Evolutionary conservation across 1,140 invertebrate species (phyloP).

Genomic region (Calliphora vicina): DNA sequence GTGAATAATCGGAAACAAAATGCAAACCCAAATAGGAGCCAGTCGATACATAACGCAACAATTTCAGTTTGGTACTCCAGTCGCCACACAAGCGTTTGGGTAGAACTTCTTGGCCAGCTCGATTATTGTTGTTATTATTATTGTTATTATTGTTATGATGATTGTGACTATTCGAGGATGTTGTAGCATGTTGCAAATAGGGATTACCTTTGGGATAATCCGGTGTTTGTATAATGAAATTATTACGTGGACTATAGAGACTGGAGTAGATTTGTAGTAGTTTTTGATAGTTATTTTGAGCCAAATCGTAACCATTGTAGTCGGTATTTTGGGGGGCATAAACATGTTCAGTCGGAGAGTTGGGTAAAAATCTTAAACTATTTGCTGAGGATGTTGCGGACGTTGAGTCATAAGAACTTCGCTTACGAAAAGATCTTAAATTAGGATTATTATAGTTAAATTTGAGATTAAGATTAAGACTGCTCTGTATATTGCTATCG

Average conservation of each 20-base stretch:
- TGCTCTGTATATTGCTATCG: constrained; percentile 36
- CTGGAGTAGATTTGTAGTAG: constrained; percentile 43
- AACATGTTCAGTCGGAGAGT: constrained; percentile 4
- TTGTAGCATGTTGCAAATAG: constrained; percentile 20
- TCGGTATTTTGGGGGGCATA: constrained; percentile 27
- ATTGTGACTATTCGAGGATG: neutral
- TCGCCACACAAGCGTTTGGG: constrained; percentile 73
- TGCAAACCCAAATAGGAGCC: constrained; percentile 68
- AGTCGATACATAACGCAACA: constrained; percentile 70
- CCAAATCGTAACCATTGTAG: constrained; percentile 41
- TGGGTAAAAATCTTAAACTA: constrained; percentile 7
- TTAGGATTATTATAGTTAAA: constrained; percentile 24
- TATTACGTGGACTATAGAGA: constrained; percentile 47
- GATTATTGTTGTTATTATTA: constrained; percentile 26
- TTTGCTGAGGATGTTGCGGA: neutral
- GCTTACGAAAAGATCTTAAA: constrained; percentile 40
- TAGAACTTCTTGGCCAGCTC: constrained; percentile 38
- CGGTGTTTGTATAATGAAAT: constrained; percentile 55
- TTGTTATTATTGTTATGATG: neutral
- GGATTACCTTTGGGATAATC: constrained; percentile 54
- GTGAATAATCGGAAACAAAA: constrained; percentile 77
- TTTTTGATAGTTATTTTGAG: constrained; percentile 43
- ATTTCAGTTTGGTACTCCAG: constrained; percentile 76
- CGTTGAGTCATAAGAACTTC: constrained; percentile 40
- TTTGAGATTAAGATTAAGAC: constrained; percentile 23